Conservation (phyloP, 2,113 vertebrate genomes). For the Gyps fulvus region DNA sequence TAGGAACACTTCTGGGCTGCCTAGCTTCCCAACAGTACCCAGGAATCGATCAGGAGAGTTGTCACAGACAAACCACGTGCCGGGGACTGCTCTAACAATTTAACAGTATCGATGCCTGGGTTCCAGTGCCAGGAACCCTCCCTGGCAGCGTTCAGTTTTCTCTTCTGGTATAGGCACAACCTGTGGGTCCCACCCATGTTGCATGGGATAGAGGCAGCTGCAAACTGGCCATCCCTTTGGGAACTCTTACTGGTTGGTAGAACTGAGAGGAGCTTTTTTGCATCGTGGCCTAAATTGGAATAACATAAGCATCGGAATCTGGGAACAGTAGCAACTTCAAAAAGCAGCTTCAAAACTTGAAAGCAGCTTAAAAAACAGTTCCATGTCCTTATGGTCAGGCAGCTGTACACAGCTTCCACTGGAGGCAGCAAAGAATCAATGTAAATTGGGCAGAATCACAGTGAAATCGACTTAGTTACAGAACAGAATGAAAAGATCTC, state of each 20-base stretch:
- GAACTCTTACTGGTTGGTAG: not conserved
- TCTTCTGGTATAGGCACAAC: not conserved
- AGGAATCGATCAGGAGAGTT: not conserved
- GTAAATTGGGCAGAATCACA: not conserved
- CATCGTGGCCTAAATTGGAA: not conserved
- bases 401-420: not conserved
- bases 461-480: not conserved
- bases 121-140: not conserved
- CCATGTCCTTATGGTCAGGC: not conserved
- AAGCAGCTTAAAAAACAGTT: not conserved
- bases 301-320: not conserved
- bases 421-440: not conserved
- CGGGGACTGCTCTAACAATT: not conserved
- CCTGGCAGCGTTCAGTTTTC: not conserved
- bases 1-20: conserved; percentile 1
- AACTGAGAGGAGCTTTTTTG: not conserved
- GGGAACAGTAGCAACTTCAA: not conserved
- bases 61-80: not conserved
- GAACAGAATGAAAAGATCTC: not conserved
- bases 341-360: not conserved
- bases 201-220: not conserved
- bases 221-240: not conserved
- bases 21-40: not conserved
- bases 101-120: not conserved
- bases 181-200: not conserved